Conservation (phyloP, 2,888 invertebrate species). For the Morpho helenor region DNA sequence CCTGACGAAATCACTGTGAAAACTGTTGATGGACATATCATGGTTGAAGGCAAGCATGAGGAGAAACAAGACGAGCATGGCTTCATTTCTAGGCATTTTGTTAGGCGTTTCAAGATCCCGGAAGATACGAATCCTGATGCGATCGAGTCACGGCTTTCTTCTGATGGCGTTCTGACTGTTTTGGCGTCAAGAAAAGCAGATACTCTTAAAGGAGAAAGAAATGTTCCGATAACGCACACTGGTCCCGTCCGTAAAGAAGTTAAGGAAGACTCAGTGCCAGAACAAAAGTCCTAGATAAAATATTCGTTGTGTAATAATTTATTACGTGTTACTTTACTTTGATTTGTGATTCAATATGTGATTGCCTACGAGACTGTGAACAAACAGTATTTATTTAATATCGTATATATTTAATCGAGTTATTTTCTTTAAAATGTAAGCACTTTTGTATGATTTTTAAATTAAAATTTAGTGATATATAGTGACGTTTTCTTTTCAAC, state of each 20-base stretch:
- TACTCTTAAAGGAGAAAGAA: constrained; percentile 60
- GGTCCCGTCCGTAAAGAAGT: constrained; percentile 71
- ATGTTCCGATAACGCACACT: constrained; percentile 79
- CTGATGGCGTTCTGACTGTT: constrained; percentile 86
- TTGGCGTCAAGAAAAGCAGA: constrained; percentile 77
- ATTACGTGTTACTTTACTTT: no score
- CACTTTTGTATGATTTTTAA: no score
- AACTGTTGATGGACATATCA: constrained; percentile 82
- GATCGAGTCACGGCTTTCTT: constrained; percentile 86
- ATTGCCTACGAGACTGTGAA: constrained; percentile 14
- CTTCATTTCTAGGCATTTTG: constrained; percentile 85
- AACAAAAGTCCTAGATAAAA: constrained; percentile 24
- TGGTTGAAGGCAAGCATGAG: constrained; percentile 88
- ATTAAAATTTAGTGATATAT: no score
- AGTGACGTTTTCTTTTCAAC: no score
- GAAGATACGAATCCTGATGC: constrained; percentile 84
- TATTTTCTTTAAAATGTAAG: no score
- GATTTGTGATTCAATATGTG: constrained; percentile 5
- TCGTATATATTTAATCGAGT: neutral
- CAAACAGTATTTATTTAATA: neutral
- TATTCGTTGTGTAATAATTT: no score
- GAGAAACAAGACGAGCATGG: constrained; percentile 88
- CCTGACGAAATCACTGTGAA: constrained; percentile 89
- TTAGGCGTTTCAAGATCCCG: constrained; percentile 85
- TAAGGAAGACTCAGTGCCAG: constrained; percentile 30